A percentile compares a stretch with the other conserved stretches of the same genome.
Evolutionary conservation across 1,140 invertebrate species (phyloP).

Genomic region (Drosophila varians): DNA sequence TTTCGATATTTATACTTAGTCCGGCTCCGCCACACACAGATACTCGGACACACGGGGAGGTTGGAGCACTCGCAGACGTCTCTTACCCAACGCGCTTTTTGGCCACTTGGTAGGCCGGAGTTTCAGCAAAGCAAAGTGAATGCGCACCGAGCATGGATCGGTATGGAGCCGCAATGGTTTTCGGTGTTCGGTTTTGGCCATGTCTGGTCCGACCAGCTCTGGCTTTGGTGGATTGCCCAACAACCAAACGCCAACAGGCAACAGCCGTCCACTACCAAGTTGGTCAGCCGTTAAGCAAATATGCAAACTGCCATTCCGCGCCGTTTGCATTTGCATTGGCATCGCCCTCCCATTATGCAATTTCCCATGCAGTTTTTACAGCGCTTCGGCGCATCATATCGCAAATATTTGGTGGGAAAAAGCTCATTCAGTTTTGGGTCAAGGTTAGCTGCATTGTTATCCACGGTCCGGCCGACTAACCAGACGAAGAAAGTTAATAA

Average conservation of each 20-base stretch:
- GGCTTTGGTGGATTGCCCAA: conserved; percentile 29
- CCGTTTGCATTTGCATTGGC: conserved; percentile 45
- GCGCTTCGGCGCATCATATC: not conserved
- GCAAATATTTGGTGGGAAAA: conserved; percentile 11
- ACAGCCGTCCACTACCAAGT: conserved; percentile 18
- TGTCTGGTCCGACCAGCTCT: conserved; percentile 29
- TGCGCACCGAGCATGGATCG: conserved; percentile 6
- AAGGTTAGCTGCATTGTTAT: conserved; percentile 66
- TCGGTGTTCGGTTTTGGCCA: conserved; percentile 9
- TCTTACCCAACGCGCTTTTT: conserved; percentile 59
- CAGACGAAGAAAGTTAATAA: conserved; percentile 57
- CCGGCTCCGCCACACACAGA: not conserved
- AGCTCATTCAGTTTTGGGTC: conserved; percentile 53
- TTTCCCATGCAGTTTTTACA: conserved; percentile 40
- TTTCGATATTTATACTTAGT: conserved; percentile 58
- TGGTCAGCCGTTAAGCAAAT: conserved; percentile 47
- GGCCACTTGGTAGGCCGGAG: conserved; percentile 46
- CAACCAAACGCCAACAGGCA: conserved; percentile 22
- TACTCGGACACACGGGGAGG: not conserved
- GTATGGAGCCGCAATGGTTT: conserved; percentile 17
- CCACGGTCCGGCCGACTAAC: not conserved
- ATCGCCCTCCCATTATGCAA: conserved; percentile 55
- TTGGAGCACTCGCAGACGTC: conserved; percentile 21
- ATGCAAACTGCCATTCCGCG: conserved; percentile 27
- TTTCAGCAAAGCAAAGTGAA: conserved; percentile 24